Evolutionary conservation across 2,113 vertebrate species (phyloP).

Genomic region (Daubentonia madagascariensis): DNA sequence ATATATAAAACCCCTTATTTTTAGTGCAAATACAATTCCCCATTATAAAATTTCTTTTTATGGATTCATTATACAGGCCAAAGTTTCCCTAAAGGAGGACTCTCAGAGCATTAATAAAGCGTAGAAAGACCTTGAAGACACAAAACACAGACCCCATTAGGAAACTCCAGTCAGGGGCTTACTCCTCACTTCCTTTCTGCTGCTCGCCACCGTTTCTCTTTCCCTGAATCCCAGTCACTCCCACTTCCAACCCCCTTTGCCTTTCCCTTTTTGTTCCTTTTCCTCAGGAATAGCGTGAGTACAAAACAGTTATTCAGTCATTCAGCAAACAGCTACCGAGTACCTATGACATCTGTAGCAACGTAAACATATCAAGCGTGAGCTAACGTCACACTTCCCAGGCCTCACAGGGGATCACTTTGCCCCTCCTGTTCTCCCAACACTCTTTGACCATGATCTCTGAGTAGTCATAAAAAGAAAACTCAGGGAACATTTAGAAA

Average conservation of each 20-base stretch:
- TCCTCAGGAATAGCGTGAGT: background rate
- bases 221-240: background rate
- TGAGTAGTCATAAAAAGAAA: background rate
- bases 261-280: background rate
- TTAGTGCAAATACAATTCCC: conserved; percentile 55
- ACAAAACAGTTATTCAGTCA: background rate
- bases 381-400: background rate
- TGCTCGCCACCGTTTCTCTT: background rate
- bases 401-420: rapidly evolving
- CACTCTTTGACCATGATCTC: background rate
- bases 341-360: background rate
- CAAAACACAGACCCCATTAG: background rate
- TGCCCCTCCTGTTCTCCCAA: background rate
- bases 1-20: conserved; percentile 39
- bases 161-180: background rate
- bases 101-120: background rate
- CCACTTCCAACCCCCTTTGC: background rate
- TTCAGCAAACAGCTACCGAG: background rate
- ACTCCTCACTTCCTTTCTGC: too few relatives aligned
- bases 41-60: conserved; percentile 39
- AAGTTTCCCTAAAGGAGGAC: background rate
- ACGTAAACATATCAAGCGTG: background rate
- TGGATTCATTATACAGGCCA: background rate
- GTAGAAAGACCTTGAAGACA: background rate
- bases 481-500: background rate